Evolutionary conservation across 2,797 vertebrate genomes (phyloP), one percentile per base, ranked within the genome.

Genomic region (Mus minutoides): DNA sequence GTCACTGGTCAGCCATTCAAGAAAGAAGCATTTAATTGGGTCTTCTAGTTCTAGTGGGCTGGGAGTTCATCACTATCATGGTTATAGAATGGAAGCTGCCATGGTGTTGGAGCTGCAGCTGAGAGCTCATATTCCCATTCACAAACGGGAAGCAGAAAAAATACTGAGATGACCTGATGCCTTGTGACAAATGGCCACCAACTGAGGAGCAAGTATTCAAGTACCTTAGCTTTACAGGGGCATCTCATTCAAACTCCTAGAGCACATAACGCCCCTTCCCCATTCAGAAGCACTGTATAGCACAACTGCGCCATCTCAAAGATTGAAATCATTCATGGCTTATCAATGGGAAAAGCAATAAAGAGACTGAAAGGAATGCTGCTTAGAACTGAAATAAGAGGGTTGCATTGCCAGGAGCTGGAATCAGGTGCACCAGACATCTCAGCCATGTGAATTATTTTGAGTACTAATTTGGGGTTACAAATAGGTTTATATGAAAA

Each of bases 401-500:
- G 60, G 46, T 90, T 34, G 17, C 29, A 64, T 76, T 85, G 64
- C 79, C 13, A 34, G 75, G n/a, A 40, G 2, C 76, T 71, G 29
- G 54, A 34, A 56, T 29, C 1, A 4, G 31, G 49, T 31, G 9
- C 34, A 34, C n/a, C 21, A 37, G 58, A 22, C 7, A 92, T 49
- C 56, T 76, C 46, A 43, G 73, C 69, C 46, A 43, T 58, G 24
- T 37, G 21, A 73, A 56, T 71, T 54, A 56, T 54, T 73, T 75
- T 75, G 62, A 69, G 21, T 58, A 24, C 37, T 83, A 67, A 88
- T 79, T 90, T 77, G 3, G 37, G 46, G 75, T 93, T 69, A 54
- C 21, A 88, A 93, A 56, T 91, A 77, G 71, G 77, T 93, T 90
- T 91, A 84, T 84, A 49, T 64, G 79, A 78, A 34, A 88, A 64